A percentile compares a stretch with the other conserved stretches of the same genome.
phyloP scores from a whole-genome alignment of 1,140 invertebrate species.

The Drosophila willistoni region DNA sequence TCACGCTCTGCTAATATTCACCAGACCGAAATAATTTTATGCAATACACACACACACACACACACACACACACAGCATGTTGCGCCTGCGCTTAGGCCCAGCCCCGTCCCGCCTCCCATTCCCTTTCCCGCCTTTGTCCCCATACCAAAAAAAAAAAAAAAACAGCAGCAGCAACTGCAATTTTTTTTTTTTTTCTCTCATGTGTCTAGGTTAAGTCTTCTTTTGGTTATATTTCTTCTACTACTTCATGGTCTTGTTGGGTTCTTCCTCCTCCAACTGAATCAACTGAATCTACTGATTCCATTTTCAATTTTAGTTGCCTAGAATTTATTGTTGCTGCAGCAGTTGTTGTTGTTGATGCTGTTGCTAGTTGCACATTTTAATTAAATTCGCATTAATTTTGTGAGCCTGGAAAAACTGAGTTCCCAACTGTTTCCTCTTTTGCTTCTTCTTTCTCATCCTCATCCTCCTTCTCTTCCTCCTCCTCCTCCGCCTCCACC shows the following conservation, averaged over 20 bases:
- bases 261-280: conserved; percentile 38
- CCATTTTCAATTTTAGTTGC: conserved; percentile 54
- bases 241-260: conserved; percentile 4
- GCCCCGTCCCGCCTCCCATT: conserved; percentile 65
- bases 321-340: conserved; percentile 62
- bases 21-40: conserved; percentile 83
- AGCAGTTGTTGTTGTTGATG: conserved; percentile 35
- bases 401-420: conserved; percentile 72
- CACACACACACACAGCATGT: conserved; percentile 22
- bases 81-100: conserved; percentile 28
- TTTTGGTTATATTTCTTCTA: conserved; percentile 48
- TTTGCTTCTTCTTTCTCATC: conserved; percentile 47
- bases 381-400: conserved; percentile 82
- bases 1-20: conserved; percentile 83
- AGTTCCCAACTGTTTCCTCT: conserved; percentile 70
- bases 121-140: conserved; percentile 7
- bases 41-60: conserved; percentile 74
- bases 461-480: conserved; percentile 18
- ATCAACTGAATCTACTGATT: conserved; percentile 10
- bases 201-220: conserved; percentile 33
- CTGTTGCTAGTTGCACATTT: conserved; percentile 78
- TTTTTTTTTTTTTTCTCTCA: conserved; percentile 48
- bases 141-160: background rate
- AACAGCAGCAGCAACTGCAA: conserved; percentile 34
- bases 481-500: conserved; percentile 27